These are phyloP conservation scores for Neolamprologus variostigma DNA, from an alignment of 2,113 vertebrate genomes.

Conservation along the genomic window DNA sequence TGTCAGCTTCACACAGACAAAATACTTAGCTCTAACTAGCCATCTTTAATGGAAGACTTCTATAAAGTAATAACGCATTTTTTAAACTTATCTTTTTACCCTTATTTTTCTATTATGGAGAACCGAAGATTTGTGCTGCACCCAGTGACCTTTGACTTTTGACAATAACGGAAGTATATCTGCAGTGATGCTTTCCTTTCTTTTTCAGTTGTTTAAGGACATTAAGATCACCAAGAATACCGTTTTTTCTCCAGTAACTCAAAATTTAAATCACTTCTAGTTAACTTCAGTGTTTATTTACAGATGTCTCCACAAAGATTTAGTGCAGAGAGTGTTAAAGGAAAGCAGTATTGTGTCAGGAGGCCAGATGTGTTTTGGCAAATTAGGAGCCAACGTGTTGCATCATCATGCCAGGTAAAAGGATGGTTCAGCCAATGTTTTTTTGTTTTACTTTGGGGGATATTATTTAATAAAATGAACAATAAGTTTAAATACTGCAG, in stretches of 20 bases:
- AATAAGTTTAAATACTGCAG: not conserved
- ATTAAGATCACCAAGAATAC: not conserved
- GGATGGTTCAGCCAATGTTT: not conserved
- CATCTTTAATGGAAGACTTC: conserved; percentile 56
- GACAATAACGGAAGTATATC: not conserved
- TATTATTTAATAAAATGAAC: not conserved
- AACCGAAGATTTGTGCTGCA: conserved; percentile 33
- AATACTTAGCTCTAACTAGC: conserved; percentile 69
- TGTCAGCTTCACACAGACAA: conserved; percentile 48
- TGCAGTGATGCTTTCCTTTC: not conserved
- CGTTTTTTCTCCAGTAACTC: not conserved
- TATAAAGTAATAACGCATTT: conserved; percentile 21
- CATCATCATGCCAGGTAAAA: not conserved
- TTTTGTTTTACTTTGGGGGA: not conserved
- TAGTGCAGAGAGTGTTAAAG: not conserved
- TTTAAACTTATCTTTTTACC: conserved; percentile 46
- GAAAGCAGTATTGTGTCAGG: conserved; percentile 27
- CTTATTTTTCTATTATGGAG: conserved; percentile 52
- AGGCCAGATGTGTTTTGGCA: not conserved
- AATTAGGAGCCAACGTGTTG: not conserved
- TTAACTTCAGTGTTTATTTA: conserved; percentile 26
- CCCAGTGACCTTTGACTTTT: conserved; percentile 26
- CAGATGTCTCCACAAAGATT: not conserved
- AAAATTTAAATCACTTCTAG: not conserved
- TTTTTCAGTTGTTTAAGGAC: not conserved